Base-by-base conservation (phyloP, 1,140 invertebrate species). In the Pseudomyrmex cubaensis region DNA sequence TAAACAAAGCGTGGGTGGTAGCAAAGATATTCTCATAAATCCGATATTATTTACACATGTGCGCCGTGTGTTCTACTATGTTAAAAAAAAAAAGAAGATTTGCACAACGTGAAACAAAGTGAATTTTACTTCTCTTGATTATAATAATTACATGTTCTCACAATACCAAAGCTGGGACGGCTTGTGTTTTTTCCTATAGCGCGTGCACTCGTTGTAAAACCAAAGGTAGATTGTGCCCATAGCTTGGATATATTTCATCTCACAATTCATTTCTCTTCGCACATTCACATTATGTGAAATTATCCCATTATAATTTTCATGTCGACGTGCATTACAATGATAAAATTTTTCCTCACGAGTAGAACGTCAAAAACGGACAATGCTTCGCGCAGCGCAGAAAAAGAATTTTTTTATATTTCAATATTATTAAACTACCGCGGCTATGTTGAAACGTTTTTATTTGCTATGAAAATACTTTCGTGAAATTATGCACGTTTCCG, bases 241-340 rank as follows among this genome's bases (percentile, higher is more conserved):
- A 48, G 22, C 76, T 50, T 20, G 66, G 15, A 80, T 80, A 35
- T 35, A 72, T 80, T 78, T 78, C 76, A 72, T 80, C 76, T 80
- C 76, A 66, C 66, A 80, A 80, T 80, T 80, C 76, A 80, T 80
- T 80, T 80, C 66, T 59, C 76, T 50, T 72, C 66, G 66, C 72
- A 50, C 76, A 59, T 80, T 80, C 7, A 80, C 56, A 80, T 80
- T 80, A 72, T 44, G 57, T 56, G 54, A 48, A 80, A 80, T 80
- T 80, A 80, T 80, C 72, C 76, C 66, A 20, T 44, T 80, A 80
- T 80, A 80, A 80, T 70, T 70, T 70, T 70, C 67, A 80, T 57
- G 76, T 72, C 54, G 76, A 35, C 44, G 48, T 72, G 63, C 61
- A 48, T 76, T 76, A 56, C 61, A 56, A 59, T 72, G 70, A 80